Percentiles rank a stretch among this genome's conserved stretches.
These are phyloP conservation scores for Brachyhypopomus occidentalis DNA, from an alignment of 2,113 vertebrate species.

Conservation along the genomic window DNA sequence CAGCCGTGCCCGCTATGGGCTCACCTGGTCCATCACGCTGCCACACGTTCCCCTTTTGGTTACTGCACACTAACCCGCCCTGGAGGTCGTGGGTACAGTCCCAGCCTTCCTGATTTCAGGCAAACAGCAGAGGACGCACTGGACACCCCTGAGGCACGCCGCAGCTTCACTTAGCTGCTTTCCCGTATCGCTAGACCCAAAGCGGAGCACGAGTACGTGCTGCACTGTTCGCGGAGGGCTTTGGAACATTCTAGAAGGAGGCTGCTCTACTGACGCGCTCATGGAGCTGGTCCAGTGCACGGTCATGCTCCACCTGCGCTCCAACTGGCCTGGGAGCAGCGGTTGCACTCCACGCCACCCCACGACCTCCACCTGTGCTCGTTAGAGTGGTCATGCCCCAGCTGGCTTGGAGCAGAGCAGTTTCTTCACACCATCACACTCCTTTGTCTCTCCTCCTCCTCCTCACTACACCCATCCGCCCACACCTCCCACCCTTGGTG, in stretches of 20 bases:
- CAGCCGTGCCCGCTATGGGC: not conserved
- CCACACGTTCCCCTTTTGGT: not conserved
- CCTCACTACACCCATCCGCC: constrained; percentile 11
- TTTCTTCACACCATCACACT: constrained; percentile 42
- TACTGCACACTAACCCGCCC: not conserved
- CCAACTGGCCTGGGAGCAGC: constrained; percentile 36
- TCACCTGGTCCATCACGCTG: not conserved
- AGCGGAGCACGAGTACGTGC: not conserved
- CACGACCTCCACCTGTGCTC: not conserved
- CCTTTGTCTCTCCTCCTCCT: constrained; percentile 29
- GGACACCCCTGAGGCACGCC: not conserved
- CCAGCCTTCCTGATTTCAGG: not conserved
- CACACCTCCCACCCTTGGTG: constrained; percentile 9
- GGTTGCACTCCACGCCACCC: constrained; percentile 14
- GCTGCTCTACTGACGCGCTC: constrained; percentile 28
- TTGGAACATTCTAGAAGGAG: constrained; percentile 9
- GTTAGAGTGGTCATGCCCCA: constrained; percentile 48
- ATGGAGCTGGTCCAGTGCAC: constrained; percentile 28
- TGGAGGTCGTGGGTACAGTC: not conserved
- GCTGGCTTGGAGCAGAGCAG: constrained; percentile 34
- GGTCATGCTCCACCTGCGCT: constrained; percentile 18
- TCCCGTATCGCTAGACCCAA: not conserved
- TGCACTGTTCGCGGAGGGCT: not conserved
- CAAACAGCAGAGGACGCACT: not conserved
- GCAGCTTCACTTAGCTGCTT: not conserved